Base-by-base conservation (phyloP, 2,797 vertebrate species). In the Uromys caudimaculatus region DNA sequence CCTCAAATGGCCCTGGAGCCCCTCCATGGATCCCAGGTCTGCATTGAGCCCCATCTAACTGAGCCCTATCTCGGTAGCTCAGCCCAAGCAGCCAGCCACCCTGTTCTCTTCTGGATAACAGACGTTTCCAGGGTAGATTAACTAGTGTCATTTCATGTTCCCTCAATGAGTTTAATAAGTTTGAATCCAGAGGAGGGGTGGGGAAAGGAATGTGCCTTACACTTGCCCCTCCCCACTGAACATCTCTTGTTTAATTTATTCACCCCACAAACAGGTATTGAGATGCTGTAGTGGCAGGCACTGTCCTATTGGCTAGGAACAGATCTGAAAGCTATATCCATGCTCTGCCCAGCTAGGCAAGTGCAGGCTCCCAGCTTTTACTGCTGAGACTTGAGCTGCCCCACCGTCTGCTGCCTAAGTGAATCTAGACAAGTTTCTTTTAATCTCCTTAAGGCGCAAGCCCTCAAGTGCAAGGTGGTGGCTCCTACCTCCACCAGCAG, bases 221-320 rank as follows among this genome's bases (percentile, higher is more conserved):
- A 77, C 52, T 86, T 78, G 54, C 64, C 56, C 52, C 35, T 77
- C 47, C 64, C 23, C 50, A 19, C 64, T 0, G 0, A 90, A 60
- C 24, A 64, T n/a, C 83, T 93, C 64, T 54, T 86, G 60, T 93
- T 95, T 86, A n/a, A 90, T 83, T 85, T 83, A 89, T 84, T 87
- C 82, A 91, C 90, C 52, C 67, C 56, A 79, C 67, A 91, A 92
- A 89, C 32, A 91, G 94, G 62, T 24, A 56, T 6, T n/a, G 32
- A 88, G 58, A 67, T 62, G 16, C 84, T 71, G n/a, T 16, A 44
- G 29, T 56, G 32, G 64, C 10, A 69, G 93, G n/a, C 17, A 2
- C 23, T 14, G 16, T 29, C 29, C 54, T 52, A 41, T 56, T 3
- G 50, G 35, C 56, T 29, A 38, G n/a, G 29, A 47, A 29, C 21